Evolutionary conservation across 2,113 vertebrate genomes (phyloP), one percentile per base, ranked within the genome.

Genomic region (Hippoglossus stenolepis): DNA sequence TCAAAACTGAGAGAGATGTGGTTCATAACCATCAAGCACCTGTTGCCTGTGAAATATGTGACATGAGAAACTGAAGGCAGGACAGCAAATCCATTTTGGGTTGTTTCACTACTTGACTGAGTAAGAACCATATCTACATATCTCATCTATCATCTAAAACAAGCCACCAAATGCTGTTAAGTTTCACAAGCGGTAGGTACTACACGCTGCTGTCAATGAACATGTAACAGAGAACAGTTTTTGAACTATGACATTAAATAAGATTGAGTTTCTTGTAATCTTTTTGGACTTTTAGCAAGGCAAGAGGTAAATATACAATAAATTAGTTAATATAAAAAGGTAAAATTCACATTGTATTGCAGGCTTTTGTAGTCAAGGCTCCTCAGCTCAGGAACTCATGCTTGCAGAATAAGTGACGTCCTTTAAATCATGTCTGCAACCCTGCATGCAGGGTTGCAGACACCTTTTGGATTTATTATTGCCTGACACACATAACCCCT

Each of bases 21-120:
- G 49, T 51, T 79, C 35, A 43, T 56, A 56, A 68, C 21, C 5
- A 68, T 57, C 18, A 54, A 38, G 14, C 76, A 89, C 87, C 85
- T 87, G 85, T 64, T 79, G 74, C 67, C n/a, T 80, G 4, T 61
- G 43, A 73, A 75, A 61, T 15, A 28, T 14, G 17, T 6, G 43
- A 31, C 38, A 59, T 60, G 63, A 75, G 64, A 31, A 71, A 65
- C 43, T 56, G 17, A 26, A 75, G 45, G 28, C 8, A 79, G 23
- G 4, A 57, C 20, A 77, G 61, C 14, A 57, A 59, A 70, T 57
- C 51, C 0, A 31, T 69, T 7, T 66, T 74, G 38, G 24, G 11
- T 58, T 54, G 64, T 91, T 89, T 90, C 85, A 81, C 3, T 83
- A 75, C 77, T 72, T 24, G 62, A 66, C 23, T 79, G 65, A 78